Conservation (phyloP, 2,113 vertebrate genomes). For the Rhinolophus ferrumequinum region DNA sequence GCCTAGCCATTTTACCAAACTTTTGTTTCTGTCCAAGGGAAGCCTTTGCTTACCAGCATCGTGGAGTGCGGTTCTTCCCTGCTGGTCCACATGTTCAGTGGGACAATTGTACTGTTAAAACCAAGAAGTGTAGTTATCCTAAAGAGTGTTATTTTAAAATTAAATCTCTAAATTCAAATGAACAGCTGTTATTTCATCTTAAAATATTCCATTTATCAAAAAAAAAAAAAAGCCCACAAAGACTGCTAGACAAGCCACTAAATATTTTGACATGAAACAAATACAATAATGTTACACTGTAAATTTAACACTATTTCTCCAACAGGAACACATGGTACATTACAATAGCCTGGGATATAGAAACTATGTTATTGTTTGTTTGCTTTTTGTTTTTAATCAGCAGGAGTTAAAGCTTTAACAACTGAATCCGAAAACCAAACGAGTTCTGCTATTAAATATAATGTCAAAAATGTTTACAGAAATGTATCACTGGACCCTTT, state of each 20-base stretch:
- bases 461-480: background rate
- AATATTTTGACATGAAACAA: constrained; percentile 70
- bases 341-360: constrained; percentile 42
- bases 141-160: constrained; percentile 42
- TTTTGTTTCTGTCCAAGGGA: background rate
- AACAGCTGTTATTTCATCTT: constrained; percentile 69
- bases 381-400: background rate
- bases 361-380: constrained; percentile 48
- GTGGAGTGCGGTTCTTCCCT: constrained; percentile 95
- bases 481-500: background rate
- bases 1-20: background rate
- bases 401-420: constrained; percentile 30
- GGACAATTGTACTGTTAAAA: constrained; percentile 94
- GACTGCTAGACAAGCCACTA: constrained; percentile 52
- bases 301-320: constrained; percentile 48
- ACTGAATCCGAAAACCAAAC: constrained; percentile 50
- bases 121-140: background rate
- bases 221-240: background rate
- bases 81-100: constrained; percentile 95
- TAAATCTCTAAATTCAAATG: constrained; percentile 29
- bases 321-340: constrained; percentile 63
- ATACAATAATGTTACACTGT: constrained; percentile 37
- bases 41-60: constrained; percentile 91
- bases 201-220: constrained; percentile 67
- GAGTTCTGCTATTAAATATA: background rate